Evolutionary conservation across 2,888 invertebrate species (phyloP).

Genomic region (Hyppa rectilinea): DNA sequence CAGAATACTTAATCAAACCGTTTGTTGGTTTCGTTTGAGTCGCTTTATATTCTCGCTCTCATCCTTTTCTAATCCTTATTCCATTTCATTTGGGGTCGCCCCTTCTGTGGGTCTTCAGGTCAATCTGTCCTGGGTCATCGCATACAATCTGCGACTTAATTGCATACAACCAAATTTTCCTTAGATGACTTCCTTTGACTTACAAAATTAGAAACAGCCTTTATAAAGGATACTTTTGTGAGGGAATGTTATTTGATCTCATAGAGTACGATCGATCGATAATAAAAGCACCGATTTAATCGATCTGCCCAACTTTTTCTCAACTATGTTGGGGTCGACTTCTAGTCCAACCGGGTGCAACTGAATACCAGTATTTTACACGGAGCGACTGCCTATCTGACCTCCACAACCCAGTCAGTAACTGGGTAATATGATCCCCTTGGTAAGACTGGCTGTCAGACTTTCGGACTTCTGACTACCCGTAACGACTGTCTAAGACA

Average conservation of each 20-base stretch:
- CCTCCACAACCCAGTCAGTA: too few species aligned
- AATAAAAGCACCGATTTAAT: too few species aligned
- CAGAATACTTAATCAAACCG: not conserved
- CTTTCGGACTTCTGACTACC: too few species aligned
- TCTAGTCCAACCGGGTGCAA: too few species aligned
- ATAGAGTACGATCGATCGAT: too few species aligned
- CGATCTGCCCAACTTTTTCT: too few species aligned
- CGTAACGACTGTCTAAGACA: too few species aligned
- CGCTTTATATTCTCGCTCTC: conserved; percentile 12
- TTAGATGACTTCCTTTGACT: conserved; percentile 30
- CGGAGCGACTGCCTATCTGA: too few species aligned
- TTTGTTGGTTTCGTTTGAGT: conserved; percentile 25
- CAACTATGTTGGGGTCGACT: too few species aligned
- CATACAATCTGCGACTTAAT: conserved; percentile 45
- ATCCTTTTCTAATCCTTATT: conserved; percentile 38
- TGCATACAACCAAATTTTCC: conserved; percentile 35
- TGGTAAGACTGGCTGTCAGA: too few species aligned
- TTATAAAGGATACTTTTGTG: not conserved
- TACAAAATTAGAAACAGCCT: not conserved
- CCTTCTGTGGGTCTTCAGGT: conserved; percentile 33
- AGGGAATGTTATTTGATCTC: not conserved
- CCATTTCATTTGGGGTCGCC: conserved; percentile 37
- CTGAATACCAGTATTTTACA: too few species aligned
- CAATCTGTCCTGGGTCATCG: conserved; percentile 38
- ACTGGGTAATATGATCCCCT: too few species aligned